Conservation (phyloP, 2,113 vertebrate genomes). For the Pseudorasbora parva region DNA sequence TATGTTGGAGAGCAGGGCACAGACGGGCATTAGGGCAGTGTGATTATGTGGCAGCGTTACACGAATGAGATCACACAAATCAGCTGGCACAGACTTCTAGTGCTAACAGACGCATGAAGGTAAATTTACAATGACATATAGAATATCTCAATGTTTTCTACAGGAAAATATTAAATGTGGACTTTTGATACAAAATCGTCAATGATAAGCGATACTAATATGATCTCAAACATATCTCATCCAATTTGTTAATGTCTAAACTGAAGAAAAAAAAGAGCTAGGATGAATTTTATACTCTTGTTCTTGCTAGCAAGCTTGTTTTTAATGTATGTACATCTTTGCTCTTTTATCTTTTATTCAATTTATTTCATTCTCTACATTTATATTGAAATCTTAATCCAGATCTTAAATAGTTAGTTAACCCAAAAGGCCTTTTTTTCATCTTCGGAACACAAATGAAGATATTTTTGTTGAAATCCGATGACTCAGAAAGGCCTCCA, state of each 20-base stretch:
- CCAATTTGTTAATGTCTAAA: not conserved
- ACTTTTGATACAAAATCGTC: not conserved
- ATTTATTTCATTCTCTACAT: not conserved
- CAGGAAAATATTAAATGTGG: not conserved
- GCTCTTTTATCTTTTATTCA: not conserved
- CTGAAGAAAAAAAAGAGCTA: not conserved
- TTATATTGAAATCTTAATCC: not conserved
- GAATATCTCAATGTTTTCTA: not conserved
- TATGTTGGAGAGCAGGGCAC: constrained; percentile 35
- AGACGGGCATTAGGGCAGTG: constrained; percentile 66
- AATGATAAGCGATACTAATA: not conserved
- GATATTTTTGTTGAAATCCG: no score
- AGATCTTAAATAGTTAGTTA: no score
- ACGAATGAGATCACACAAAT: constrained; percentile 82
- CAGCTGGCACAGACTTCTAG: constrained; percentile 86
- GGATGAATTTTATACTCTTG: not conserved
- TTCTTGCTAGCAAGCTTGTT: not conserved
- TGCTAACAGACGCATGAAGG: constrained; percentile 78
- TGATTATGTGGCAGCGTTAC: constrained; percentile 64
- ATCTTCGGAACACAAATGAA: no score
- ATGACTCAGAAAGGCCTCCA: no score
- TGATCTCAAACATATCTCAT: not conserved
- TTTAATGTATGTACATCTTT: not conserved
- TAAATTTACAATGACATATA: not conserved
- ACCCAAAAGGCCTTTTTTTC: no score